These are phyloP conservation scores for Lasiurus borealis DNA, from an alignment of 2,113 vertebrate species.

Conservation along the genomic window DNA sequence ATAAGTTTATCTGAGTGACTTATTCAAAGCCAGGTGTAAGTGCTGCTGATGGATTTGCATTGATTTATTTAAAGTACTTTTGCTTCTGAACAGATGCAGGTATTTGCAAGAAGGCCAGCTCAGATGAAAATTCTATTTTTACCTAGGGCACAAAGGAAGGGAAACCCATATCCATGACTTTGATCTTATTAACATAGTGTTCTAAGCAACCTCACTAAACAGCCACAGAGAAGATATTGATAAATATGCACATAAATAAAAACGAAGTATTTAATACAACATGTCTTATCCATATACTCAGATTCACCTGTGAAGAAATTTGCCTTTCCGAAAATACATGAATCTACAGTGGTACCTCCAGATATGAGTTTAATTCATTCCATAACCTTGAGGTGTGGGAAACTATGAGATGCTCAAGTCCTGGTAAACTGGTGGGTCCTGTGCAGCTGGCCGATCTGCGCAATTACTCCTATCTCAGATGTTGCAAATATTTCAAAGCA, in stretches of 20 bases:
- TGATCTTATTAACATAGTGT: neutral
- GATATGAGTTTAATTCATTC: no score
- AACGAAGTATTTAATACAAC: neutral
- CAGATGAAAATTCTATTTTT: constrained; percentile 52
- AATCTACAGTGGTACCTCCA: neutral
- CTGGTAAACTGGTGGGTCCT: no score
- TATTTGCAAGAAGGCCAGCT: constrained; percentile 32
- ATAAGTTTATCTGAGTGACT: constrained; percentile 54
- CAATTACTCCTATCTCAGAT: no score
- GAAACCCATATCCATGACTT: neutral
- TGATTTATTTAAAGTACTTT: constrained; percentile 65
- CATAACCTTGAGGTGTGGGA: no score
- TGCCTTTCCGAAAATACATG: constrained; percentile 28
- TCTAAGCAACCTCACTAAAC: constrained; percentile 1
- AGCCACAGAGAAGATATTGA: neutral
- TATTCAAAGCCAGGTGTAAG: constrained; percentile 48
- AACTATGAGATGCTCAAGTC: no score
- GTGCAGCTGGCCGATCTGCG: no score
- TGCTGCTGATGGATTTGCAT: constrained; percentile 54
- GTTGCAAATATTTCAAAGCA: no score
- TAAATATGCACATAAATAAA: constrained; percentile 4
- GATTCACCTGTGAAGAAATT: neutral
- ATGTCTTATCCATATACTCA: neutral
- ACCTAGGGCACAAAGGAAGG: neutral
- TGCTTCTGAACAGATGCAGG: constrained; percentile 34